A percentile compares a stretch with the other conserved stretches of the same genome.
Conservation (phyloP, 2,113 vertebrate genomes). For the Oryzias curvinotus region DNA sequence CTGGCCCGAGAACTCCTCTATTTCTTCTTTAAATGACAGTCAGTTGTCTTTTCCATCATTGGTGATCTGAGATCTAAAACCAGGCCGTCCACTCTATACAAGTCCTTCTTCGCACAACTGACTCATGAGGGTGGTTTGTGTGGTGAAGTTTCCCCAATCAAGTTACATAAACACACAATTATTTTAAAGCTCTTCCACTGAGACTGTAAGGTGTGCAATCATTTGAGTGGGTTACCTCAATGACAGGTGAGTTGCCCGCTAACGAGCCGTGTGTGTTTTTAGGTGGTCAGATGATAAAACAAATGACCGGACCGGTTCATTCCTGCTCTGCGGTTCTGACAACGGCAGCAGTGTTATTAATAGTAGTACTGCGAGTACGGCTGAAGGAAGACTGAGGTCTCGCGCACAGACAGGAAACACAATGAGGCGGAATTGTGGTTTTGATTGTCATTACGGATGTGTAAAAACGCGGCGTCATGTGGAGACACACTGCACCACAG, state of each 20-base stretch:
- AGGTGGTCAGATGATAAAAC: constrained; percentile 60
- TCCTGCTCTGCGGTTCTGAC: constrained; percentile 30
- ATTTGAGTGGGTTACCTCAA: no score
- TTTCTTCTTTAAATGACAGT: constrained; percentile 1
- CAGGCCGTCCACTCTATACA: no score
- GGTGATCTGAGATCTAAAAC: no score
- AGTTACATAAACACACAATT: no score
- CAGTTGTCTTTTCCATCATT: no score
- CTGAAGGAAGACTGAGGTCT: constrained; percentile 37
- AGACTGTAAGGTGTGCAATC: no score
- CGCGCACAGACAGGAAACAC: constrained; percentile 26
- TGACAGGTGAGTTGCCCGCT: background rate
- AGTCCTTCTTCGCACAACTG: no score
- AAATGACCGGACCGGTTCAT: constrained; percentile 43
- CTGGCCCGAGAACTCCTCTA: constrained; percentile 13
- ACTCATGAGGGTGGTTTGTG: no score
- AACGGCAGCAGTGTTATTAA: constrained; percentile 42
- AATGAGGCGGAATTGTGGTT: constrained; percentile 43
- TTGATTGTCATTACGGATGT: constrained; percentile 51
- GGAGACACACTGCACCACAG: constrained; percentile 15
- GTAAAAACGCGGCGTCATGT: constrained; percentile 39
- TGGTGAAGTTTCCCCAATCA: no score
- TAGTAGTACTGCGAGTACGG: constrained; percentile 21
- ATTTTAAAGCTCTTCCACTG: no score
- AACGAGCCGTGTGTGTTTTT: constrained; percentile 32